These are phyloP conservation scores for Steinernema feltiae DNA, from an alignment of 1,140 invertebrate genomes.

Conservation along the genomic window DNA sequence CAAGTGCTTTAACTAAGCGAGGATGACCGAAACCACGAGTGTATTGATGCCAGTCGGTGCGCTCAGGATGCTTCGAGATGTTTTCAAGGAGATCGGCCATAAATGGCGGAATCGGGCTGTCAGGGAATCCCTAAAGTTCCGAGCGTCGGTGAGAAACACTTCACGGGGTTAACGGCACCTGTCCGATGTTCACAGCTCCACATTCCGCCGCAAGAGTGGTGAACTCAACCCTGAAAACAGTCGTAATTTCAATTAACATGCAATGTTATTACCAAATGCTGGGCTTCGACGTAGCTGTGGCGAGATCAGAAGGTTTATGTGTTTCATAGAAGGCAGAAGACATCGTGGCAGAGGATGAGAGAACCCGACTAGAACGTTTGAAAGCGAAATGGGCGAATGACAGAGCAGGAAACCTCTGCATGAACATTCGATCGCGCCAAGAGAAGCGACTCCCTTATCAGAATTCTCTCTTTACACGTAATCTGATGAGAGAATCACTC, in stretches of 20 bases:
- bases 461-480: no score
- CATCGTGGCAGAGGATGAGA: background rate
- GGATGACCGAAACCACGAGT: conserved; percentile 72
- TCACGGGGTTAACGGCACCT: no score
- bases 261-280: conserved; percentile 37
- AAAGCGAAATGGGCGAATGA: background rate
- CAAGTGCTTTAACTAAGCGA: conserved; percentile 74
- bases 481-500: no score
- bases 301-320: background rate
- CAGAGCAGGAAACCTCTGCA: background rate
- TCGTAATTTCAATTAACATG: background rate
- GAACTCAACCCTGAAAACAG: conserved; percentile 81
- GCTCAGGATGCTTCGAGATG: conserved; percentile 65
- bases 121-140: conserved; percentile 74
- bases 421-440: background rate
- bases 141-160: no score
- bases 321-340: background rate
- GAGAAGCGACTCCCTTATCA: background rate
- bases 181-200: conserved; percentile 88
- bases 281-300: conserved; percentile 6
- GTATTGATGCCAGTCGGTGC: conserved; percentile 82
- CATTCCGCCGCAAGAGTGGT: conserved; percentile 76
- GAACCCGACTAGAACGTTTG: background rate
- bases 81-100: conserved; percentile 73
- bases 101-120: conserved; percentile 78